Base-by-base conservation (phyloP, 1,140 invertebrate species). In the Ceratosolen fusciceps region DNA sequence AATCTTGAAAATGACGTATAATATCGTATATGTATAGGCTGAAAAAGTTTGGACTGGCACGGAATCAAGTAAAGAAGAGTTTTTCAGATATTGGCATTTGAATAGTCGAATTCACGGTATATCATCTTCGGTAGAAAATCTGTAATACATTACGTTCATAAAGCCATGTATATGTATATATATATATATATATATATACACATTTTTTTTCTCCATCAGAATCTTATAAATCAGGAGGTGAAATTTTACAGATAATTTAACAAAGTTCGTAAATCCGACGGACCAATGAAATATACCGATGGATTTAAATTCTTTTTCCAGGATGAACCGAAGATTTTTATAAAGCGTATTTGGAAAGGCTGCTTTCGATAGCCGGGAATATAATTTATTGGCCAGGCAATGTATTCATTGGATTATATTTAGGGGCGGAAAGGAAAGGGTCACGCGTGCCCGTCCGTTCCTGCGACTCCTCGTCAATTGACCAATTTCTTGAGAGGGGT, bases 231-330 rank as follows among this genome's bases (percentile, higher is more conserved):
- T 54, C 21, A 54, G 5, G 7, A n/a, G 7, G 3, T 19, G 21
- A 54, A 54, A 54, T 54, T 54, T 54, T 9, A 54, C 24, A 54
- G 52, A 54, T 54, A 54, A 54, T 54, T 54, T n/a, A 54, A 54
- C 52, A 3, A 4, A n/a, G 19, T 54, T 54, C 2, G 19, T 54
- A 54, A 54, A 54, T 54, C n/a, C 21, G 21, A 1, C 19, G 14
- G 9, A 7, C n/a, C 52, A 54, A 54, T 54, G 21, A 54, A 54
- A 54, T n/a, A 54, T 54, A 54, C 9, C 52, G 52, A 54, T 54
- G 9, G 52, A 24, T 54, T n/a, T 54, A 7, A n/a, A 54, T 54
- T 7, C 39, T n/a, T 54, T 54, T 54, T 24, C 21, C 5, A 1
- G 24, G 19, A 54, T 54, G 3, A n/a, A n/a, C 2, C 52, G 21